These are phyloP conservation scores for Idris sp. DNA, from an alignment of 1,140 invertebrate species.

Conservation along the genomic window DNA sequence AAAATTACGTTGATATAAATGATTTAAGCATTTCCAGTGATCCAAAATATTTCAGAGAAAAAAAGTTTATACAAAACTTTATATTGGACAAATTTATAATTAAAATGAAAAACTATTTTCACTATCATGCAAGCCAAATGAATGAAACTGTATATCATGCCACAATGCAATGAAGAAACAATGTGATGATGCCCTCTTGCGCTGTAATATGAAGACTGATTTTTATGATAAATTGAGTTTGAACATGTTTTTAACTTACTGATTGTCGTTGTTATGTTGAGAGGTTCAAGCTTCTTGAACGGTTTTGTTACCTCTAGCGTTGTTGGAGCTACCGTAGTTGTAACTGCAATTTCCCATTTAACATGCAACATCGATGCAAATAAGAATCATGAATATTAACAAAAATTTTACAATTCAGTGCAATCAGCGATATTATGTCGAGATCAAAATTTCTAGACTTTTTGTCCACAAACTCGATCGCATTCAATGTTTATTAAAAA, in stretches of 20 bases:
- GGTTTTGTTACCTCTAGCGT: constrained; percentile 69
- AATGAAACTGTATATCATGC: too few relatives aligned
- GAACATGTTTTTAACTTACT: constrained; percentile 70
- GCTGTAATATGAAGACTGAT: constrained; percentile 24
- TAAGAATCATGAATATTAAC: constrained; percentile 68
- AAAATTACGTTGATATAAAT: too few relatives aligned
- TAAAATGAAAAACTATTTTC: too few relatives aligned
- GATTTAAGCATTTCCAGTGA: too few relatives aligned
- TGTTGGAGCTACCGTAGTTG: constrained; percentile 73
- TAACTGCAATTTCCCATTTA: constrained; percentile 77
- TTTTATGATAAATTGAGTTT: constrained; percentile 36
- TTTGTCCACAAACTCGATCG: too few relatives aligned
- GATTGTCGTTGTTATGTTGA: constrained; percentile 65
- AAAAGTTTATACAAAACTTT: too few relatives aligned
- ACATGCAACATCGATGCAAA: constrained; percentile 78
- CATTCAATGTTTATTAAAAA: too few relatives aligned
- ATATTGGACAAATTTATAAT: too few relatives aligned
- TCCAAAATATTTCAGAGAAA: too few relatives aligned
- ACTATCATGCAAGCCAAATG: too few relatives aligned
- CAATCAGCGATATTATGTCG: background rate
- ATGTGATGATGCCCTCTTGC: constrained; percentile 11
- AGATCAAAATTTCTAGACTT: too few relatives aligned
- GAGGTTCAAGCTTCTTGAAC: constrained; percentile 71
- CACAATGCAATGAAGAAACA: constrained; percentile 19
- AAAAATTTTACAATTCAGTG: constrained; percentile 42